Percentiles rank a stretch among this genome's conserved stretches.
Conservation (phyloP, 1,140 invertebrate genomes). For the Acromyrmex charruanus region DNA sequence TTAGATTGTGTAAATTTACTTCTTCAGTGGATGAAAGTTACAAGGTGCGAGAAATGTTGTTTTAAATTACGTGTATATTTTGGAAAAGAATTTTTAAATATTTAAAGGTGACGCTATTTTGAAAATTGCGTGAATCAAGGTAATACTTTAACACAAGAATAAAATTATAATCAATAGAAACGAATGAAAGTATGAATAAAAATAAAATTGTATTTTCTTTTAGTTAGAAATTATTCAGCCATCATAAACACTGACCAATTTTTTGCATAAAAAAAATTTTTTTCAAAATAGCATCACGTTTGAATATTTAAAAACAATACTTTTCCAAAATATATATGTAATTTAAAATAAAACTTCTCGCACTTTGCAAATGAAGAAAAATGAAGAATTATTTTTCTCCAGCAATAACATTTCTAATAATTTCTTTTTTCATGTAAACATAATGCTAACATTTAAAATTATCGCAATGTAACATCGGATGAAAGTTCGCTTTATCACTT, state of each 20-base stretch:
- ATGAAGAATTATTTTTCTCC: neutral
- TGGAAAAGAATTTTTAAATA: neutral
- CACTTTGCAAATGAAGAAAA: neutral
- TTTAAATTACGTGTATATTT: neutral
- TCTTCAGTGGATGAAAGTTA: neutral
- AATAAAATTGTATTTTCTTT: no score
- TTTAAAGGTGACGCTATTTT: neutral
- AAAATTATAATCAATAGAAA: no score
- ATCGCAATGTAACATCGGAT: neutral
- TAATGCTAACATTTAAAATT: neutral
- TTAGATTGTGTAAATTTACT: slow-evolving; percentile 23
- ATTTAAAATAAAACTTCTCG: neutral
- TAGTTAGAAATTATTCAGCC: no score
- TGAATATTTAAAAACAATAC: no score
- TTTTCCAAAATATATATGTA: no score
- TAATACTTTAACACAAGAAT: no score
- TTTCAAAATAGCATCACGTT: no score
- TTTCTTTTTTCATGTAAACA: neutral
- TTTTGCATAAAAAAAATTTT: no score
- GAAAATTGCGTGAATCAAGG: neutral
- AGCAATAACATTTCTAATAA: neutral
- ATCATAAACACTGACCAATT: no score
- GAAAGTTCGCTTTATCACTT: neutral
- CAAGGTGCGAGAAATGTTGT: neutral
- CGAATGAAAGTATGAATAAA: no score